phyloP scores from a whole-genome alignment of 2,888 invertebrate species.

The Teinopalpus imperialis region DNA sequence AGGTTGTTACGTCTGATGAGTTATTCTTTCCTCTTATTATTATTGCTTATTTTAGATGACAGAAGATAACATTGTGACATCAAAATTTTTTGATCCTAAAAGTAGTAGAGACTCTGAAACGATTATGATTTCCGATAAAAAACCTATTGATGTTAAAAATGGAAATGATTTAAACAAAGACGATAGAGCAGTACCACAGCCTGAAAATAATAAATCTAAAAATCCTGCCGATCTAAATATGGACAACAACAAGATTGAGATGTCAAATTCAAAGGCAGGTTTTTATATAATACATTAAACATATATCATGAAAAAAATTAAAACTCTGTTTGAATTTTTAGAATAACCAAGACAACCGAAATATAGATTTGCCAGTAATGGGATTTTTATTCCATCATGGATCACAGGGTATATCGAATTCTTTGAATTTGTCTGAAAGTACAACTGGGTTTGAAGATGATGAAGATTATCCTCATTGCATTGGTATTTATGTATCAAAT shows the following conservation, averaged over 20 bases:
- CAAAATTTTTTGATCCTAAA: constrained; percentile 54
- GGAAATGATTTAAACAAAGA: constrained; percentile 22
- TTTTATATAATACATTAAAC: neutral
- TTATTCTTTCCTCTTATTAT: too few relatives aligned
- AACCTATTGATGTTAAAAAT: constrained; percentile 27
- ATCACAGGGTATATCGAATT: constrained; percentile 52
- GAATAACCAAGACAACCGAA: constrained; percentile 31
- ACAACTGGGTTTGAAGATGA: constrained; percentile 64
- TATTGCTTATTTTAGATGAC: constrained; percentile 36
- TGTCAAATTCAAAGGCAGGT: constrained; percentile 8
- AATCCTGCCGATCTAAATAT: neutral
- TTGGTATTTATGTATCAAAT: constrained; percentile 2
- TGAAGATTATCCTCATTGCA: constrained; percentile 54
- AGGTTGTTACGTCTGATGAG: too few relatives aligned
- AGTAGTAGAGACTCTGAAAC: neutral
- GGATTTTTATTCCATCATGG: constrained; percentile 58
- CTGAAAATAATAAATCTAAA: neutral
- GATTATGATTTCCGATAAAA: neutral
- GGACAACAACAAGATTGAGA: neutral
- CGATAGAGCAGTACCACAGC: neutral
- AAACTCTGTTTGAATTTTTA: constrained; percentile 34
- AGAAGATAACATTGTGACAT: constrained; percentile 47
- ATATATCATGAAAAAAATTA: neutral
- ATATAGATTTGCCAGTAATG: constrained; percentile 40
- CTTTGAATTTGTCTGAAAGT: constrained; percentile 58